These are phyloP conservation scores for Ceramica pisi DNA, from an alignment of 2,888 invertebrate genomes.

Conservation along the genomic window DNA sequence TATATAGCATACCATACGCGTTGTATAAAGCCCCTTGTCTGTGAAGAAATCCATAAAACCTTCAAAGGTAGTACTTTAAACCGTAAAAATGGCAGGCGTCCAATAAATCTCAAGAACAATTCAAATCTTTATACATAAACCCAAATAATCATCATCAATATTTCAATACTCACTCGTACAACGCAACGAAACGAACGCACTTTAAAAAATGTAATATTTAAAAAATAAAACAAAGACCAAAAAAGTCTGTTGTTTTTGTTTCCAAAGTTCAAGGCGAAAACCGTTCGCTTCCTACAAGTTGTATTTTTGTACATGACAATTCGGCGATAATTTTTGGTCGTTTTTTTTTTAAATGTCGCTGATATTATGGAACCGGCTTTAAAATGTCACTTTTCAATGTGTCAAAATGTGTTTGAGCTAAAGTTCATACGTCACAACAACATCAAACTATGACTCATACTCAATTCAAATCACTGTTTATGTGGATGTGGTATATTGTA, in stretches of 20 bases:
- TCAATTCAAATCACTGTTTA: too few relatives aligned
- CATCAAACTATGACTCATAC: too few relatives aligned
- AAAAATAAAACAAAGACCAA: constrained; percentile 25
- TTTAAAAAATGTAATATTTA: background rate
- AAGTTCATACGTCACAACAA: too few relatives aligned
- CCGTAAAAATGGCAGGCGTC: background rate
- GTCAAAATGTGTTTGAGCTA: background rate
- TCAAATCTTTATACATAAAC: background rate
- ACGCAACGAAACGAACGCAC: background rate
- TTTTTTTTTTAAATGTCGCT: constrained; percentile 14
- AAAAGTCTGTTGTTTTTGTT: constrained; percentile 27
- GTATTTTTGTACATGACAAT: constrained; percentile 51
- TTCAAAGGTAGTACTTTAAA: too few relatives aligned
- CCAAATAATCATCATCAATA: background rate
- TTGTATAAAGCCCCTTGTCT: too few relatives aligned
- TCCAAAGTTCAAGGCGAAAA: constrained; percentile 44
- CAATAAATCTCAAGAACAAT: background rate
- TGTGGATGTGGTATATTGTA: too few relatives aligned
- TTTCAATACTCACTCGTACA: background rate
- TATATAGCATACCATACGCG: too few relatives aligned
- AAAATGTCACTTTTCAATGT: background rate
- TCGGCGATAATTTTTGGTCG: constrained; percentile 41
- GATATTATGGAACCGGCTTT: background rate
- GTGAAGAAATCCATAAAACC: too few relatives aligned
- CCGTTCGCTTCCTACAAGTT: constrained; percentile 44